Conservation (phyloP, 2,797 vertebrate species). For the Danio choprae region DNA sequence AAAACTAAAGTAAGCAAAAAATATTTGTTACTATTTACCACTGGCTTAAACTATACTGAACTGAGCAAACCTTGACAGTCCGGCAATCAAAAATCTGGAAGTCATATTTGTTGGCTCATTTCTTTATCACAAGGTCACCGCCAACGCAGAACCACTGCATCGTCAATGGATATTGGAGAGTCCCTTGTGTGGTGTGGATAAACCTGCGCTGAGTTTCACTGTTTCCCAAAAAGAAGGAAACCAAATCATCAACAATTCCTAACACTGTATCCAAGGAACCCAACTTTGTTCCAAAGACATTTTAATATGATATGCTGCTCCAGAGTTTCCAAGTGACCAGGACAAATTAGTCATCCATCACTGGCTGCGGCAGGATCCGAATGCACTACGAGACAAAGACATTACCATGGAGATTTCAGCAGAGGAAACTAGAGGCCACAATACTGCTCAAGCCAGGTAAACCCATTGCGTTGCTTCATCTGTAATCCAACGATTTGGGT, state of each 20-base stretch:
- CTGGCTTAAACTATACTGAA: background rate
- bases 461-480: background rate
- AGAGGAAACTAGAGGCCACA: background rate
- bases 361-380: constrained; percentile 22
- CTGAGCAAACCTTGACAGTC: background rate
- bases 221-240: constrained; percentile 11
- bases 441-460: background rate
- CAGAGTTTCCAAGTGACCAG: constrained; percentile 28
- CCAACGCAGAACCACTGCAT: background rate
- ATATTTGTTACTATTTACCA: no score
- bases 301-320: constrained; percentile 40
- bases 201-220: constrained; percentile 2
- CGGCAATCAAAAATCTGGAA: background rate
- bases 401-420: constrained; percentile 43
- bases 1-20: no score
- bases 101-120: background rate
- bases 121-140: constrained; percentile 19
- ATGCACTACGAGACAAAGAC: background rate
- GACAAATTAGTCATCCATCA: constrained; percentile 46
- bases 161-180: constrained; percentile 13
- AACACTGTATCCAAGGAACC: constrained; percentile 37
- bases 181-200: constrained; percentile 5
- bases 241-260: constrained; percentile 28
- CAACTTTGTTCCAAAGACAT: constrained; percentile 29
- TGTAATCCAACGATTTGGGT: background rate